phyloP scores from a whole-genome alignment of 2,888 invertebrate genomes.

The Drosophila longiperda region DNA sequence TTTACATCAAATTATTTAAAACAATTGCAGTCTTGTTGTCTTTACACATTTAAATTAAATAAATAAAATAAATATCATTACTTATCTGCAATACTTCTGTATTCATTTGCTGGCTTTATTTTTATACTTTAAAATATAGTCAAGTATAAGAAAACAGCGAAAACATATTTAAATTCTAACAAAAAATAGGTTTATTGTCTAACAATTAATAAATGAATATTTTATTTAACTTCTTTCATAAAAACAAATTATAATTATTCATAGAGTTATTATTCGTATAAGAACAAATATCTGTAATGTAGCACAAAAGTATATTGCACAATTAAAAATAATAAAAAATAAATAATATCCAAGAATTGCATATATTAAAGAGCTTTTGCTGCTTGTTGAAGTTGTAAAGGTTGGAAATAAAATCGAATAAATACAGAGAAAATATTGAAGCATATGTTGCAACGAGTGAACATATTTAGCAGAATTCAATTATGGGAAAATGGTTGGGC shows the following conservation, averaged over 20 bases:
- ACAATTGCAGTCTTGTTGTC: too few relatives aligned
- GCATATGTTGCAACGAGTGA: conserved; percentile 1
- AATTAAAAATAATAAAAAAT: background rate
- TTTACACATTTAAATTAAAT: background rate
- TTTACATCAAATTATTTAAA: background rate
- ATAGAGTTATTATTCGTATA: background rate
- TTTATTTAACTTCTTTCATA: background rate
- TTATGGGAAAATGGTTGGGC: conserved; percentile 53
- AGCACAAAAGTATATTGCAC: background rate
- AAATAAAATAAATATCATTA: background rate
- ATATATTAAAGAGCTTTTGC: conserved; percentile 24
- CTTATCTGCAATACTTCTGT: background rate
- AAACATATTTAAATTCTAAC: background rate
- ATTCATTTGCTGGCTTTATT: background rate
- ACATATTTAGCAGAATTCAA: conserved; percentile 59
- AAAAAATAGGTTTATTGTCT: background rate
- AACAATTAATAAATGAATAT: background rate
- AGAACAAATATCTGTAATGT: background rate
- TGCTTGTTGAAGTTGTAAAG: background rate
- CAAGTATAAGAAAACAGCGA: background rate
- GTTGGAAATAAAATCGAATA: background rate
- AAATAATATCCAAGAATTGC: conserved; percentile 6
- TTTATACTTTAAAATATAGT: background rate
- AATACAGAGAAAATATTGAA: background rate
- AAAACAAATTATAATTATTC: background rate